These are phyloP conservation scores for Phrynosoma platyrhinos DNA, from an alignment of 2,113 vertebrate species.

Conservation along the genomic window DNA sequence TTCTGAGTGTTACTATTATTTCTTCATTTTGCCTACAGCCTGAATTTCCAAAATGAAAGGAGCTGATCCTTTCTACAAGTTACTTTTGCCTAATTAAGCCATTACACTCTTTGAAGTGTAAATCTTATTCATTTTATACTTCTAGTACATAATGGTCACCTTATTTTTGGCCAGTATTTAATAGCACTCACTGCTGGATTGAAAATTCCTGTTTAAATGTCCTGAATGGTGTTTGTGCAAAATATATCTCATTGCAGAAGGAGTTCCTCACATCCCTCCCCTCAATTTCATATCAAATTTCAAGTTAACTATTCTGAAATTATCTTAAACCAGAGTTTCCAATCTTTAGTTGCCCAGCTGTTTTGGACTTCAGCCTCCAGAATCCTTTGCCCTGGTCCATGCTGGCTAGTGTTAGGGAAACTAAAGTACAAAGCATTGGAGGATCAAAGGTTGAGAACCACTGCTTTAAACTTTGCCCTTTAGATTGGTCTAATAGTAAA, in stretches of 20 bases:
- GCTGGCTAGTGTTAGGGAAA: no score
- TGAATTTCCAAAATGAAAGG: background rate
- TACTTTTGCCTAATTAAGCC: background rate
- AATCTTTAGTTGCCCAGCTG: background rate
- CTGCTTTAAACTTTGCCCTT: no score
- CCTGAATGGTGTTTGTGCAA: background rate
- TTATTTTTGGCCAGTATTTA: background rate
- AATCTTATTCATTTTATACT: background rate
- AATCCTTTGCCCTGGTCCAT: no score
- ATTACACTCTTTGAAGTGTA: background rate
- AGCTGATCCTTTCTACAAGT: background rate
- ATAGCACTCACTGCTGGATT: background rate
- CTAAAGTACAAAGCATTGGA: no score
- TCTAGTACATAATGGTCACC: rapidly evolving
- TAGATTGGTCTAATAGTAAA: no score
- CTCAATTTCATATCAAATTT: background rate
- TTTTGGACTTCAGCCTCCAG: no score
- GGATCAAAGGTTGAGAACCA: no score
- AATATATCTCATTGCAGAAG: no score
- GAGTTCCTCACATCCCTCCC: no score
- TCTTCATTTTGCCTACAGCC: background rate
- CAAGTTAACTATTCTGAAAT: background rate
- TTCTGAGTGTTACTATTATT: background rate
- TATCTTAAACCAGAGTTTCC: background rate
- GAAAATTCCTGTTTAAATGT: background rate